phyloP scores from a whole-genome alignment of 2,797 vertebrate genomes.

The Lutjanus campechanus region DNA sequence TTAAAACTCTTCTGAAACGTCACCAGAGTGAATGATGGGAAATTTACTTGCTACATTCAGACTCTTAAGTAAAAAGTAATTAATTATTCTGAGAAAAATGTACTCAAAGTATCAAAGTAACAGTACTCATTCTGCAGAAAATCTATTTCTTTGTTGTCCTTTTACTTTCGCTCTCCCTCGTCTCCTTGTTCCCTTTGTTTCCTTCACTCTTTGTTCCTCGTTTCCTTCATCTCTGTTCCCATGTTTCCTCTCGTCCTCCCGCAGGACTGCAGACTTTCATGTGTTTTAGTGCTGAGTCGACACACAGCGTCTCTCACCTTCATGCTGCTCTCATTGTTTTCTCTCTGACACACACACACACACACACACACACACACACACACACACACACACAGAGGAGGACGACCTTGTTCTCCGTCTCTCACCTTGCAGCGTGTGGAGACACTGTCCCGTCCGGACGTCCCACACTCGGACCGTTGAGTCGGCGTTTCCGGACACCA shows the following conservation, averaged over 20 bases:
- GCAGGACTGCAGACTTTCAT: neutral
- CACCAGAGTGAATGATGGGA: too few species aligned
- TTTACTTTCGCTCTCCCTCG: neutral
- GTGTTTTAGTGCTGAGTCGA: neutral
- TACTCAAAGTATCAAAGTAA: too few species aligned
- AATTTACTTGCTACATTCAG: too few species aligned
- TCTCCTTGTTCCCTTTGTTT: neutral
- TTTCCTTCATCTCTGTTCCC: neutral
- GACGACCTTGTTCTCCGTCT: too few species aligned
- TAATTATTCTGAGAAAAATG: too few species aligned
- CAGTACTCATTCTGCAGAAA: too few species aligned
- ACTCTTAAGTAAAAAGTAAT: too few species aligned
- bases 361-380: conserved; percentile 1
- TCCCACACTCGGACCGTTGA: conserved; percentile 97
- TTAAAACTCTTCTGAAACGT: too few species aligned
- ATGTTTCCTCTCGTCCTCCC: conserved; percentile 6
- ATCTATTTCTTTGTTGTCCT: too few species aligned
- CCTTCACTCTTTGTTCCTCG: neutral
- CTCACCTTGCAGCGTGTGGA: conserved; percentile 95
- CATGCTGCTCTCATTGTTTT: neutral
- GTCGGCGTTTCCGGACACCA: conserved; percentile 96
- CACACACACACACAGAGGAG: neutral
- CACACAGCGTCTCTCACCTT: neutral
- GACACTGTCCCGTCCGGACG: conserved; percentile 95
- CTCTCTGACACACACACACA: neutral